Conservation (phyloP, 1,140 invertebrate species). For the Ceratoteleas bidentatus region DNA sequence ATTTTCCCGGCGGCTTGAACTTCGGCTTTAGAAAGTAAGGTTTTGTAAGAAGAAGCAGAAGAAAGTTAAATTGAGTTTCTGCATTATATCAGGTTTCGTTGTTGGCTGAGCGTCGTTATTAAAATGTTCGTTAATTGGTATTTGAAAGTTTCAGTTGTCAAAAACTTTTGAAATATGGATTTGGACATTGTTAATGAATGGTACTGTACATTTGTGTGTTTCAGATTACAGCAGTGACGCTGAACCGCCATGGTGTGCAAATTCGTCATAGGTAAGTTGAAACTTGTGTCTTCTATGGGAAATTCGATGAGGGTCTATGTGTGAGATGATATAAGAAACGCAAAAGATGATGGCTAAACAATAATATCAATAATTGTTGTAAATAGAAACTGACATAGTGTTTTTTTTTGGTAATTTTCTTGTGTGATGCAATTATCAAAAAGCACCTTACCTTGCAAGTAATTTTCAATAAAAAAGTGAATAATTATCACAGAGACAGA, state of each 20-base stretch:
- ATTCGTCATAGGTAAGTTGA: slow-evolving; percentile 70
- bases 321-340: too few species aligned
- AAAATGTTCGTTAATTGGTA: slow-evolving; percentile 16
- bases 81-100: slow-evolving; percentile 25
- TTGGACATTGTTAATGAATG: background rate
- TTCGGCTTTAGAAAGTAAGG: slow-evolving; percentile 39
- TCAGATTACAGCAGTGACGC: slow-evolving; percentile 69
- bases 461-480: too few species aligned
- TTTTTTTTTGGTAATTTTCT: too few species aligned
- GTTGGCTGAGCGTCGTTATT: slow-evolving; percentile 28
- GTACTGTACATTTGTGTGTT: slow-evolving; percentile 41
- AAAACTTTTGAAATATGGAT: background rate
- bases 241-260: slow-evolving; percentile 58
- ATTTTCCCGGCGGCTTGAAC: slow-evolving; percentile 24
- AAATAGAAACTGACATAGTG: too few species aligned
- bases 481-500: too few species aligned
- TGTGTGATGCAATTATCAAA: too few species aligned
- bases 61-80: slow-evolving; percentile 58
- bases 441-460: too few species aligned
- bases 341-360: too few species aligned
- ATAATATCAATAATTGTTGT: too few species aligned
- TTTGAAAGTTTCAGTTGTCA: background rate
- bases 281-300: background rate
- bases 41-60: slow-evolving; percentile 35
- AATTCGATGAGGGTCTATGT: background rate